phyloP scores from a whole-genome alignment of 2,888 invertebrate species.

The Pachycephus smyrnensis region DNA sequence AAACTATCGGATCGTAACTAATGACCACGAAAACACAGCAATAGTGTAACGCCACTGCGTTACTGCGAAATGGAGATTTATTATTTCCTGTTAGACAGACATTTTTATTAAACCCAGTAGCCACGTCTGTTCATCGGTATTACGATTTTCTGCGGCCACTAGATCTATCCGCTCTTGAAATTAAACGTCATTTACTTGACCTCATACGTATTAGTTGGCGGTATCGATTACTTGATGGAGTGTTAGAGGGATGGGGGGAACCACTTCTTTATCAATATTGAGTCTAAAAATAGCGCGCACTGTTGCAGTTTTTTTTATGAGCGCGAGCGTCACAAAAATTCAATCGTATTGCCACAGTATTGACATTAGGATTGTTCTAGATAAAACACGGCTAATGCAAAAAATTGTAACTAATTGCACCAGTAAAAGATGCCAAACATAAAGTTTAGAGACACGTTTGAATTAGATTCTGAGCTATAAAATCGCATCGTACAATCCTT shows the following conservation, averaged over 20 bases:
- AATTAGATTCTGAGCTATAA: not conserved
- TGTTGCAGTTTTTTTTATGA: not conserved
- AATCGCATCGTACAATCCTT: not conserved
- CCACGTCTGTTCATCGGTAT: not conserved
- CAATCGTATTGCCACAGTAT: not conserved
- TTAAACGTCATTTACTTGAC: not conserved
- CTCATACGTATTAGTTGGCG: not conserved
- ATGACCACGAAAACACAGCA: not conserved
- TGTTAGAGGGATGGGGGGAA: not conserved
- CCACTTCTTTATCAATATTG: not conserved
- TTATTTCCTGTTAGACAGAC: not conserved
- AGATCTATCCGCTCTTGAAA: not conserved
- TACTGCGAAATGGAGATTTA: not conserved
- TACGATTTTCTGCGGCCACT: not conserved
- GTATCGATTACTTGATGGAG: not conserved
- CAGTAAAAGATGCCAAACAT: not conserved
- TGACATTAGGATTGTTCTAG: too few relatives aligned
- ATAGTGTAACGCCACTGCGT: not conserved
- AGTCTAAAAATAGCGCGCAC: not conserved
- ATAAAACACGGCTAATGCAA: not conserved
- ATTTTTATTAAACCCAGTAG: not conserved
- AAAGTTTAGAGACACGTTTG: not conserved
- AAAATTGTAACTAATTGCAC: too few relatives aligned
- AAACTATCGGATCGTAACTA: not conserved
- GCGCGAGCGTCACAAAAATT: too few relatives aligned